Conservation (phyloP, 2,888 invertebrate genomes). For the Cheilosia grossa region DNA sequence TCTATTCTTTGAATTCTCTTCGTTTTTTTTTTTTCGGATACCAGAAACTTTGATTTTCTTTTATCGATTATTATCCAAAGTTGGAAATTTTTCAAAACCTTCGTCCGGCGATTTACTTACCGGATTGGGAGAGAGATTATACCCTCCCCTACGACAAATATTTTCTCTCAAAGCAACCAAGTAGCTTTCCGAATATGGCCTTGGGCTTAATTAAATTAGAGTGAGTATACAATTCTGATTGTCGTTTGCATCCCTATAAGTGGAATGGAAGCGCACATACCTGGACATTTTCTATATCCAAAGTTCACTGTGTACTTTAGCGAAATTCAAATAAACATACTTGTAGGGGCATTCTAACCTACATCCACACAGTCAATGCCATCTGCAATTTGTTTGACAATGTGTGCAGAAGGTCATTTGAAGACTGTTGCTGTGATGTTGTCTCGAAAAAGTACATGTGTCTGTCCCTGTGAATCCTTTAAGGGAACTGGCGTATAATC, state of each 20-base stretch:
- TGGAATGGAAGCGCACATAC: not conserved
- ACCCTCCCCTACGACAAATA: not conserved
- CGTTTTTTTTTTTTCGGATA: not conserved
- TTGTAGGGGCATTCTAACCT: too few species aligned
- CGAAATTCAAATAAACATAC: too few species aligned
- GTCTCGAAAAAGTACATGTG: too few species aligned
- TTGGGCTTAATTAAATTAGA: not conserved
- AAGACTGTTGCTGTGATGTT: too few species aligned
- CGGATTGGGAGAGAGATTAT: not conserved
- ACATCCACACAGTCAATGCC: too few species aligned
- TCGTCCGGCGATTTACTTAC: not conserved
- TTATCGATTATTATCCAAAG: not conserved
- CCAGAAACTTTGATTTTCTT: not conserved
- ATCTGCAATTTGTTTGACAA: too few species aligned
- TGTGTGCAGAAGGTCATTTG: too few species aligned
- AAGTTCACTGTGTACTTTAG: too few species aligned
- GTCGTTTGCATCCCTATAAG: not conserved
- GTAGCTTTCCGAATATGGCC: not conserved
- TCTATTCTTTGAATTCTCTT: not conserved
- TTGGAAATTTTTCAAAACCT: not conserved
- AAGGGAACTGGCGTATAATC: too few species aligned
- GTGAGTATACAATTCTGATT: not conserved
- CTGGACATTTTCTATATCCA: too few species aligned
- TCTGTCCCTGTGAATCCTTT: too few species aligned
- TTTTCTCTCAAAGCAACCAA: not conserved